Evolutionary conservation across 2,797 vertebrate genomes (phyloP).

Genomic region (Octomys mimax): DNA sequence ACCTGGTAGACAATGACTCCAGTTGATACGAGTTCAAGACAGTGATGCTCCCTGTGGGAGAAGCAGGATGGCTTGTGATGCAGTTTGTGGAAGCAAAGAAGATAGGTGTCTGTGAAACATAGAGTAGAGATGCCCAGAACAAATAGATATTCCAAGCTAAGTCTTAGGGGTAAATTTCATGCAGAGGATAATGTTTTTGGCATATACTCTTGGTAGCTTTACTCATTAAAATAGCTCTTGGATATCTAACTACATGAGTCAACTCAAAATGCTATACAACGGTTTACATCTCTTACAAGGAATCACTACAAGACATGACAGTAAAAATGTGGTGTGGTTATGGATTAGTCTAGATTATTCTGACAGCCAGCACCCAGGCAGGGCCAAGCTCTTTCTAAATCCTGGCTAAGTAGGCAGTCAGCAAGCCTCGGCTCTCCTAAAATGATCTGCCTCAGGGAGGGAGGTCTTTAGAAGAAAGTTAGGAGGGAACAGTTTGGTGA

Average conservation of each 20-base stretch:
- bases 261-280: slow-evolving; percentile 25
- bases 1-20: not conserved
- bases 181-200: slow-evolving; percentile 9
- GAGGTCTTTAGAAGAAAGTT: not conserved
- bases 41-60: not conserved
- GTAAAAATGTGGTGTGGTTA: not conserved
- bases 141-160: not conserved
- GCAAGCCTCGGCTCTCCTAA: not conserved
- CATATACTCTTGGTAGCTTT: not conserved
- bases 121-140: not conserved
- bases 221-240: slow-evolving; percentile 12
- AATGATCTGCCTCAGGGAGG: not conserved
- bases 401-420: not conserved
- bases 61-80: not conserved
- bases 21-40: not conserved
- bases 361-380: not conserved
- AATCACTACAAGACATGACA: not conserved
- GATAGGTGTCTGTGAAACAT: not conserved
- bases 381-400: not conserved
- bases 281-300: not conserved
- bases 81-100: not conserved
- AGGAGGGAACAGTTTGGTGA: not conserved
- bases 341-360: slow-evolving; percentile 2
- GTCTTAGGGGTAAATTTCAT: not conserved
- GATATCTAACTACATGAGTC: not conserved